Base-by-base conservation (phyloP, 2,888 invertebrate genomes). In the Unio delphinus region DNA sequence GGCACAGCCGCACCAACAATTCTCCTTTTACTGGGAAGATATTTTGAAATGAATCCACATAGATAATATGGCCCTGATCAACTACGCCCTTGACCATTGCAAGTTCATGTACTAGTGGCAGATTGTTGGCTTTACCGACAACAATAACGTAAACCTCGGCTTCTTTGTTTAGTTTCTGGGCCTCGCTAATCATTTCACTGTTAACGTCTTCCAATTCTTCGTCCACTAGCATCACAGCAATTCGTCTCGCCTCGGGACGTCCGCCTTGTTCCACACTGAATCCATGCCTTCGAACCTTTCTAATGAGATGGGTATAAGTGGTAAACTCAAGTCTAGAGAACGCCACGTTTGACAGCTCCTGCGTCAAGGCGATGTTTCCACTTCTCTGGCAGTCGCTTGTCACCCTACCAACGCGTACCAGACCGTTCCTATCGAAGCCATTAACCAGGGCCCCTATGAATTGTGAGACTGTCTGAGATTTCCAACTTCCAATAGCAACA, bases 331-430 rank as follows among this genome's bases (percentile, higher is more conserved):
- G 70, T 34, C 67, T 66, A 1, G 73, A 64, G 61, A 76, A 74
- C 30, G 73, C 76, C 18, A 65, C 67, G 26, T 73, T 61, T 4
- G 74, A 63, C 23, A 74, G 70, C 61, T 70, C 72, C 28, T 66
- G 68, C 17, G 71, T 72, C 3, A 80, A 74, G 30, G 68, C 69
- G 45, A 74, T 74, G 62, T 77, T 73, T 20, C 71, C 74, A 7
- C 73, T 75, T 0, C 72, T 65, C 18, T 76, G 78, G 34, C 80
- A 80, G 65, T 78, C 74, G 23, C 77, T 77, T 15, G 76, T 72
- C 57, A 78, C 55, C 54, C 77, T 66, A 3, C 80, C 80, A 8
- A 80, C 56, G 18, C 68, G 76, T 4, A 80, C 71, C 54, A 70
- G 57, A 7, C 77, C 76, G 20, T 73, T 70, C 11, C 45, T 23